Base-by-base conservation (phyloP, 2,113 vertebrate species). In the Emydocephalus ijimae region DNA sequence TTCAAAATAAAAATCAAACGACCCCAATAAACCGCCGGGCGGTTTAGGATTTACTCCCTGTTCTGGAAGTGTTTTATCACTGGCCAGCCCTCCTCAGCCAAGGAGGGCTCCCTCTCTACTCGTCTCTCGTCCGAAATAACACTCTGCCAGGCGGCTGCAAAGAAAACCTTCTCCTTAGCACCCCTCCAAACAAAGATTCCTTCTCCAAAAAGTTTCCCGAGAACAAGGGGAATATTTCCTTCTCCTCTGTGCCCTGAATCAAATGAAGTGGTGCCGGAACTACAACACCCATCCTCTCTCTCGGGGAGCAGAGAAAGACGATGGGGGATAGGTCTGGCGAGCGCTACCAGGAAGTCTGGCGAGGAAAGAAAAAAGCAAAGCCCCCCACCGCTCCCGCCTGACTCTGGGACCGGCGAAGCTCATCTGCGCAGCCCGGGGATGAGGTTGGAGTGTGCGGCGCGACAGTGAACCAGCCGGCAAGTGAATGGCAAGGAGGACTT, bases 401-500 rank as follows among this genome's bases (percentile, higher is more conserved):
- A 14, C 1, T 21, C 2, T 4, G 26, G 56, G 24, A 43, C 10
- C 5, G 55, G 55, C 48, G 3, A 6, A 86, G 55, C 48, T 6
- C 3, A 86, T 10, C 45, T 5, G 69, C 5, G 69, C n/a, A 39
- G n/a, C n/a, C 15, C 18, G 48, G 48, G 85, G 39, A 24, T 86
- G 45, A 86, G 20, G 6, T 14, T 48, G 4, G 3, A 86, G 9
- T 26, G 23, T 1, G 43, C 8, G 12, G 10, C 45, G 8, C 9
- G 23, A 7, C 43, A 59, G 89, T 8, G 34, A 39, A 26, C 8
- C 43, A 20, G 56, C 23, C 52, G 21, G 20, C 69, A 20, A 52
- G 55, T 43, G 5, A 43, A 48, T 0, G 57, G 56, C 29, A 24
- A 5, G 59, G 50, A 23, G 29, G 85, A 97, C 97, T 97, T 95